These are phyloP conservation scores for Chrysotoxum bicinctum DNA, from an alignment of 2,888 invertebrate genomes.

Conservation along the genomic window DNA sequence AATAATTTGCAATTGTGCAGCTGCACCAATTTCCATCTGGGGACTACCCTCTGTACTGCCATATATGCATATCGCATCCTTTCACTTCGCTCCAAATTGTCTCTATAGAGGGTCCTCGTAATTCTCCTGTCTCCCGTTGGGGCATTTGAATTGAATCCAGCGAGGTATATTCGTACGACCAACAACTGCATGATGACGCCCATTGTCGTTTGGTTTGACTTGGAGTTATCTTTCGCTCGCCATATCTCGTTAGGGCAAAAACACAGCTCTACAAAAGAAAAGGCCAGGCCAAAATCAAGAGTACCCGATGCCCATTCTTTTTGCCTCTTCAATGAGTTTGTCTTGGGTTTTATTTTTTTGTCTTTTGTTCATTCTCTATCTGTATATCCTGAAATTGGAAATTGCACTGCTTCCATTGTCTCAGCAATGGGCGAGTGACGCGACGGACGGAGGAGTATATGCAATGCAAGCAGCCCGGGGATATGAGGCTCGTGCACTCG, in stretches of 20 bases:
- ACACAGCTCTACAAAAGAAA: constrained; percentile 15
- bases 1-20: constrained; percentile 22
- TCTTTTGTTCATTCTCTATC: constrained; percentile 27
- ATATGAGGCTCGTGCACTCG: constrained; percentile 71
- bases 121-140: constrained; percentile 45
- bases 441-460: constrained; percentile 6
- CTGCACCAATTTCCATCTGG: constrained; percentile 44
- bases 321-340: constrained; percentile 22
- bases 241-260: constrained; percentile 60
- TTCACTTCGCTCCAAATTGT: constrained; percentile 73
- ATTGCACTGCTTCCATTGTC: constrained; percentile 71
- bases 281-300: constrained; percentile 24
- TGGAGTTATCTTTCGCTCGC: constrained; percentile 29
- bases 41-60: constrained; percentile 40
- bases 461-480: constrained; percentile 62
- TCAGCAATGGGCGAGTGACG: constrained; percentile 8
- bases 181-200: constrained; percentile 36
- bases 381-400: constrained; percentile 65
- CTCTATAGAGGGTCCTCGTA: constrained; percentile 69
- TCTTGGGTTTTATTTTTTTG: not conserved
- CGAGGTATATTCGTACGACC: not conserved
- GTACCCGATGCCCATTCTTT: constrained; percentile 49
- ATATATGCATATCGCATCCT: constrained; percentile 69
- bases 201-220: constrained; percentile 58
- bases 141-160: constrained; percentile 56